Conservation (phyloP, 2,113 vertebrate genomes). For the rabbit (Oryctolagus cuniculus) region mOryCun1.1 NC_091435.1:132039001-132039500, state of each 20-base stretch:
- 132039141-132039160: constrained; percentile 61
- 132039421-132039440: neutral
- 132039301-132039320: neutral
- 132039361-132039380: neutral
- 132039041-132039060: neutral
- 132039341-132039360: neutral
- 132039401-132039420: neutral
- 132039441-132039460: neutral
- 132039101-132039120: neutral
- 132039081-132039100: neutral
- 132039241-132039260: constrained; percentile 65
- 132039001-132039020: neutral
- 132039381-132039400: neutral
- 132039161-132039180: constrained; percentile 35
- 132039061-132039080: neutral
- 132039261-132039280: constrained; percentile 53
- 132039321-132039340: neutral
- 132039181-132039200: neutral
- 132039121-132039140: neutral
- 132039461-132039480: neutral
- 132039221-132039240: constrained; percentile 65
- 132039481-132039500: neutral
- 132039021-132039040: neutral
- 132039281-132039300: neutral
- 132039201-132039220: constrained; percentile 1